phyloP scores from a whole-genome alignment of 2,888 invertebrate species.

The Campoplex nolae region DNA sequence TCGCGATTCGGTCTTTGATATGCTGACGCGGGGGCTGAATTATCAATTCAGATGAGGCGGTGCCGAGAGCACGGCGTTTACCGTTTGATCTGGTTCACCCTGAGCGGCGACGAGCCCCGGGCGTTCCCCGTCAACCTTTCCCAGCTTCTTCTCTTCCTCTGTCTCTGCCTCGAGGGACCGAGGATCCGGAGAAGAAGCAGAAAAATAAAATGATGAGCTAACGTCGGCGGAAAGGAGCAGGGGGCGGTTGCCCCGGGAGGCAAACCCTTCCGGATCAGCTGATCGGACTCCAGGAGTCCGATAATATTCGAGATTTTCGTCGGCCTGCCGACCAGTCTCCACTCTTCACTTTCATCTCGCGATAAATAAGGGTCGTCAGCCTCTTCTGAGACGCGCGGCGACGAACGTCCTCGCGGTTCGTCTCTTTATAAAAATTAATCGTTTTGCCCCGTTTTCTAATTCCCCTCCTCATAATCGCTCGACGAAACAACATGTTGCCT shows the following conservation, averaged over 20 bases:
- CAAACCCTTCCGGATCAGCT: neutral
- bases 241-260: neutral
- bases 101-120: constrained; percentile 60
- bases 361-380: constrained; percentile 35
- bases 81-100: constrained; percentile 83
- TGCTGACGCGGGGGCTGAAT: constrained; percentile 80
- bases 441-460: constrained; percentile 80
- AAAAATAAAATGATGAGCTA: too few relatives aligned
- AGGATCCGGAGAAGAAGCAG: constrained; percentile 22
- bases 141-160: constrained; percentile 17
- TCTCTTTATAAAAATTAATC: constrained; percentile 79
- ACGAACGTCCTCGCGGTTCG: neutral
- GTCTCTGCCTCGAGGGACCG: neutral
- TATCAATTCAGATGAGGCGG: constrained; percentile 84
- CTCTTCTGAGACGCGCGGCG: neutral
- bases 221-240: constrained; percentile 8
- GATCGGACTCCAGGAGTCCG: neutral
- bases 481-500: constrained; percentile 61
- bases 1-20: constrained; percentile 81
- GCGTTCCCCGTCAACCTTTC: constrained; percentile 66
- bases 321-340: too few relatives aligned
- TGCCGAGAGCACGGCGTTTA: constrained; percentile 76
- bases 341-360: neutral
- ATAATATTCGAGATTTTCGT: neutral
- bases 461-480: constrained; percentile 68